Base-by-base conservation (phyloP, 1,140 invertebrate species). In the Halesus radiatus region DNA sequence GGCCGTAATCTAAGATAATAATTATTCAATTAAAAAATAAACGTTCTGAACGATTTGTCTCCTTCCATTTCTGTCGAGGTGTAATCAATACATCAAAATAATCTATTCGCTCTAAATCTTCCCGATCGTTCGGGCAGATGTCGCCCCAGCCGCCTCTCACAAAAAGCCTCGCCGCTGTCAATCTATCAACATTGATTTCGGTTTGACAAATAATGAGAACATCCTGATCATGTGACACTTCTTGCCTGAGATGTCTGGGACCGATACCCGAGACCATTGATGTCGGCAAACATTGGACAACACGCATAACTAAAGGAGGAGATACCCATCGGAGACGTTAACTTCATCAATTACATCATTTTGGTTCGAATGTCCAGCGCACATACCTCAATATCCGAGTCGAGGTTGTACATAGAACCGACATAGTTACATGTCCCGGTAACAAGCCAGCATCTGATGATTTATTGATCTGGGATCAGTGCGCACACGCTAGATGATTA, bases 31-130 rank as follows among this genome's bases (percentile, higher is more conserved):
- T 56, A 22, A 56, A 56, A 18, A 56, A 18, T 56, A 56, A 56
- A 56, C 54, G 20, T 18, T 56, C 23, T 64, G 22, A 70, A 45
- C 23, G 23, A 70, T 70, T 70, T 45, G 32, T 70, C 66, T 45
- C 66, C n/a, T 18, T 50, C 66, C 22, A 22, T 7, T 74, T 15
- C n/a, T 74, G 50, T n/a, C 22, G 70, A 53, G 70, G 52, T 54
- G 50, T 74, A 74, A 74, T 74, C 70, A 74, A 74, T 74, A 74
- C 22, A 74, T 74, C 70, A 74, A 70, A 52, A 70, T 70, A 70
- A 70, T 70, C 45, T 22, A 50, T 50, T 70, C 29, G 18, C n/a
- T 70, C 66, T 52, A 70, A 70, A 70, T 52, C n/a, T 32, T 50
- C 18, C 66, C 20, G 45, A 70, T 70, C 18, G 66, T 20, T 18